Base-by-base conservation (phyloP, 2,888 invertebrate genomes). In the Sthenelais limicola region DNA sequence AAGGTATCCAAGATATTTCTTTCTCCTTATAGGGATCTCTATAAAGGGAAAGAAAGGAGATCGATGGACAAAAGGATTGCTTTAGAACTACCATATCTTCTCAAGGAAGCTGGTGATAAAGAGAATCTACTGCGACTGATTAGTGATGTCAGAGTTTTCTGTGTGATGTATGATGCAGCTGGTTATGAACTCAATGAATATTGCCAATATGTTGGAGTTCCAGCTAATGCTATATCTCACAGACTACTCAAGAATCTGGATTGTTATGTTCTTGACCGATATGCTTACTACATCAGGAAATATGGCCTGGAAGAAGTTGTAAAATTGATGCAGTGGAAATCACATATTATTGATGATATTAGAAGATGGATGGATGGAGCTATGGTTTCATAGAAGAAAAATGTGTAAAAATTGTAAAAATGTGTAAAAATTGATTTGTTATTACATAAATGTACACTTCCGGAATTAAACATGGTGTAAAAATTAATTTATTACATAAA, bases 311-410 rank as follows among this genome's bases (percentile, higher is more conserved):
- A 38, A 35, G 62, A 12, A n/a, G 26, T 62, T 3, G 38, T 7
- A 4, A 5, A 21, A 5, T 43, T 62, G 3, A 62, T 62, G 35
- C 24, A 2, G 9, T 62, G 62, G 62, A 62, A 62, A n/a, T 5
- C 7, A n/a, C 35, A 62, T 35, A 35, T 38, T 38, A 21, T 62
- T 7, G 38, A 12, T 18, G 38, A 62, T 35, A 24, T 62, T 1
- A 18, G 62, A n/a, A 4, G 24, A 4, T 62, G 62, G 62, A 62
- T 62, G 62, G 35, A 62, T n/a, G n/a, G n/a, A n/a, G n/a, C n/a
- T n/a, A n/a, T n/a, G n/a, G n/a, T n/a, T n/a, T n/a, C n/a, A n/a
- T n/a, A n/a, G n/a, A n/a, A n/a, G n/a, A n/a, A n/a, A n/a, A n/a
- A n/a, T n/a, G n/a, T n/a, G n/a, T n/a, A n/a, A n/a, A n/a, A n/a